Evolutionary conservation across 2,888 invertebrate genomes (phyloP), one percentile per base, ranked within the genome.

Genomic region (Pterostichus niger): DNA sequence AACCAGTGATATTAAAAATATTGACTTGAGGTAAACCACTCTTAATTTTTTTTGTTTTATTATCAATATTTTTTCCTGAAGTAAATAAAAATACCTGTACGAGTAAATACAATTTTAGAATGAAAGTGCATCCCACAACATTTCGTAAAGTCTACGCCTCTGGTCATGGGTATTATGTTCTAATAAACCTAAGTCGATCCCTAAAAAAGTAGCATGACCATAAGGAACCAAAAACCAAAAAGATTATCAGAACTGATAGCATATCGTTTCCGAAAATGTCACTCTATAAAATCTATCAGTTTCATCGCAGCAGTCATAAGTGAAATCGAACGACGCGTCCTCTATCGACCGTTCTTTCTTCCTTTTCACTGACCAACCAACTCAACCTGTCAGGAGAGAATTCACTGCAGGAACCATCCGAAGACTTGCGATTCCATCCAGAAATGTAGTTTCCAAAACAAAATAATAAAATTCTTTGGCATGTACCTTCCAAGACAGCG

Each of bases 201-300:
- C n/a, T n/a, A n/a, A n/a, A 24, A 24, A 24, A 2, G 3, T 24
- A 24, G 24, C 6, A 13, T 7, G 7, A 17, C 15, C 17, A 54
- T n/a, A 54, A 54, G 13, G 54, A 17, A n/a, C 0, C 13, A 15
- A 54, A 54, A 54, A 6, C 15, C 17, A 59, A 17, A 49, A 24
- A 24, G 24, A 24, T 56, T 56, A n/a, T 6, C 17, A 59, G 33
- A 6, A 59, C 11, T 33, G 11, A 7, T 11, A 59, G 11, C 33
- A 24, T 13, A 64, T 64, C 13, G 64, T 33, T 33, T 10, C 35
- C 33, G 64, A 64, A 64, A 64, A n/a, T 6, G 64, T 35, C n/a
- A 64, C 33, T 33, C 33, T 64, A 31, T 64, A 64, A 64, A 64
- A 64, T 64, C 64, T 64, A 64, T 64, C 64, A 64, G 33, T 33